Conservation (phyloP, 2,888 invertebrate species). For the Hemicrepidius hirtus region DNA sequence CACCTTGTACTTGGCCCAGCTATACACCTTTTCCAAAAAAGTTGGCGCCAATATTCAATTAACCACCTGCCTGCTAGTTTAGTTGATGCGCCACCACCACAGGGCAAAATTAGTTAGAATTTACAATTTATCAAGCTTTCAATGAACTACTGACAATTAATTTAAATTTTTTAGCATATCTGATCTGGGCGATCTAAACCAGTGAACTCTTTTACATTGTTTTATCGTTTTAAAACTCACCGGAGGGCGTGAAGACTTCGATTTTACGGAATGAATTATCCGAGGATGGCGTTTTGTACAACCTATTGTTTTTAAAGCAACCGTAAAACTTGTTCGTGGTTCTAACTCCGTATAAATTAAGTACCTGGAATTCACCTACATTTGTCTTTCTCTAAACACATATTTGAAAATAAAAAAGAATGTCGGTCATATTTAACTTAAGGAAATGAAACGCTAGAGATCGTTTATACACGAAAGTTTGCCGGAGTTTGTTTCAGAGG, state of each 20-base stretch:
- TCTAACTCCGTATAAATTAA: constrained; percentile 16
- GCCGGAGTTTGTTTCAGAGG: constrained; percentile 45
- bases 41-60: constrained; percentile 60
- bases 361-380: constrained; percentile 11
- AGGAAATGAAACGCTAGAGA: neutral
- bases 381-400: neutral
- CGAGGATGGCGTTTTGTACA: constrained; percentile 1
- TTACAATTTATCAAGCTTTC: constrained; percentile 55
- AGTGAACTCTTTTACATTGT: constrained; percentile 9
- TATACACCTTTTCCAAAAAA: constrained; percentile 53
- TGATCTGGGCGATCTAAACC: constrained; percentile 37
- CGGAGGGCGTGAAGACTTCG: constrained; percentile 38
- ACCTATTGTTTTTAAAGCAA: constrained; percentile 22
- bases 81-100: constrained; percentile 44
- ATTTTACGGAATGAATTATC: constrained; percentile 27
- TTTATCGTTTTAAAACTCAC: constrained; percentile 29
- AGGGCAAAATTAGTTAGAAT: constrained; percentile 56
- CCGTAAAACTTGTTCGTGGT: constrained; percentile 6
- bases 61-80: constrained; percentile 59
- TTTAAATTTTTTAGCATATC: constrained; percentile 57
- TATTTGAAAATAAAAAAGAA: constrained; percentile 1
- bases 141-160: constrained; percentile 58
- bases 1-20: constrained; percentile 43
- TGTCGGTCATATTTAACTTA: neutral
- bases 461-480: constrained; percentile 22